phyloP scores from a whole-genome alignment of 2,888 invertebrate species.

The Trypoxylon attenuatum region DNA sequence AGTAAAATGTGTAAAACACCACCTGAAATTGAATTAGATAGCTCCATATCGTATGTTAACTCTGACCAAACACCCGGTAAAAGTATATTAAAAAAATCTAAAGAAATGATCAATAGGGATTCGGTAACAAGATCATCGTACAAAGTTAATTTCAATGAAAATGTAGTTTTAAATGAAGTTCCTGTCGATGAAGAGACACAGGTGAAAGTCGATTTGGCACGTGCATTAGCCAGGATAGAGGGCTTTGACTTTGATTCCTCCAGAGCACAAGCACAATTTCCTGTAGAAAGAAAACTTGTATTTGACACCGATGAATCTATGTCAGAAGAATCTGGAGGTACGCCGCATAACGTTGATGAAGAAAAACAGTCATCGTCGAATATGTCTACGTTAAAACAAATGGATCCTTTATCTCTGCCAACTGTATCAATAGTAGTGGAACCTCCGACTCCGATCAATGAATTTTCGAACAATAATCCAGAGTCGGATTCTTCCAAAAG shows the following conservation, averaged over 20 bases:
- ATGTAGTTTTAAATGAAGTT: conserved; percentile 45
- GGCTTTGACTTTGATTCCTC: conserved; percentile 35
- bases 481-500: not conserved
- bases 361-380: too few relatives aligned
- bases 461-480: not conserved
- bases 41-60: conserved; percentile 63
- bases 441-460: not conserved
- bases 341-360: not conserved
- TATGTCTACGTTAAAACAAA: too few relatives aligned
- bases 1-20: conserved; percentile 62
- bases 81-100: conserved; percentile 64
- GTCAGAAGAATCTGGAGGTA: not conserved
- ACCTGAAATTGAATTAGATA: conserved; percentile 60
- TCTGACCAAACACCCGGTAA: conserved; percentile 66
- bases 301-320: conserved; percentile 50
- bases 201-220: conserved; percentile 35
- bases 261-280: conserved; percentile 2
- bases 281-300: conserved; percentile 42
- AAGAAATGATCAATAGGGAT: not conserved
- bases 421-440: not conserved
- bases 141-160: conserved; percentile 67
- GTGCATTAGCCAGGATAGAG: conserved; percentile 50
- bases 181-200: conserved; percentile 41
- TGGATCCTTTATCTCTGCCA: not conserved
- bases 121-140: conserved; percentile 25